phyloP scores from a whole-genome alignment of 2,888 invertebrate genomes.

The Augochlorella aurata region DNA sequence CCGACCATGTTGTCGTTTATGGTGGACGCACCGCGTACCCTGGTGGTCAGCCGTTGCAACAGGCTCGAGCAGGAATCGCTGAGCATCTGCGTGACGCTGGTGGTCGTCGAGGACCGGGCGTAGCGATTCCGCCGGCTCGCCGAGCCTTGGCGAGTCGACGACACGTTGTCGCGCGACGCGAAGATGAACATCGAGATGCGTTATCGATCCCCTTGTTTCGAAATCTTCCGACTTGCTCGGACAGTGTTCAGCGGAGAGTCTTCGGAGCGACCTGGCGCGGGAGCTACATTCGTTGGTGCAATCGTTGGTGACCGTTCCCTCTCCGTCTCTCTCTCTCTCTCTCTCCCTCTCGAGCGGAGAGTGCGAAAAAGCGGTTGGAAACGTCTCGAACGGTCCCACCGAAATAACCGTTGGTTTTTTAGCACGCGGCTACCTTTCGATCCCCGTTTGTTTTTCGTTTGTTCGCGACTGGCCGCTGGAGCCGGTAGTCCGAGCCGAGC shows the following conservation, averaged over 20 bases:
- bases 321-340: not conserved
- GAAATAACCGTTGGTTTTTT: conserved; percentile 1
- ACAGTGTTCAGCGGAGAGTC: too few species aligned
- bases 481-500: too few species aligned
- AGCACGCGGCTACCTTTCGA: conserved; percentile 1
- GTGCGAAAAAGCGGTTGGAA: not conserved
- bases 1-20: conserved; percentile 77
- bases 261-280: too few species aligned
- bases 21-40: conserved; percentile 89
- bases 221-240: too few species aligned
- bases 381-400: not conserved
- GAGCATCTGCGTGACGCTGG: conserved; percentile 92
- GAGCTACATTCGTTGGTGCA: too few species aligned
- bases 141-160: conserved; percentile 80
- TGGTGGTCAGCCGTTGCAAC: conserved; percentile 89
- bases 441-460: conserved; percentile 34
- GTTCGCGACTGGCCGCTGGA: not conserved
- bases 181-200: conserved; percentile 79
- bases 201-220: not conserved
- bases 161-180: conserved; percentile 75
- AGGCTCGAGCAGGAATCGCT: conserved; percentile 94
- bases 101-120: conserved; percentile 89
- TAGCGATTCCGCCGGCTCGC: conserved; percentile 86
- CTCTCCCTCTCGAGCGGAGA: not conserved
- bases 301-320: too few species aligned